Evolutionary conservation across 2,113 vertebrate genomes (phyloP).

Genomic region (Poecile atricapillus): DNA sequence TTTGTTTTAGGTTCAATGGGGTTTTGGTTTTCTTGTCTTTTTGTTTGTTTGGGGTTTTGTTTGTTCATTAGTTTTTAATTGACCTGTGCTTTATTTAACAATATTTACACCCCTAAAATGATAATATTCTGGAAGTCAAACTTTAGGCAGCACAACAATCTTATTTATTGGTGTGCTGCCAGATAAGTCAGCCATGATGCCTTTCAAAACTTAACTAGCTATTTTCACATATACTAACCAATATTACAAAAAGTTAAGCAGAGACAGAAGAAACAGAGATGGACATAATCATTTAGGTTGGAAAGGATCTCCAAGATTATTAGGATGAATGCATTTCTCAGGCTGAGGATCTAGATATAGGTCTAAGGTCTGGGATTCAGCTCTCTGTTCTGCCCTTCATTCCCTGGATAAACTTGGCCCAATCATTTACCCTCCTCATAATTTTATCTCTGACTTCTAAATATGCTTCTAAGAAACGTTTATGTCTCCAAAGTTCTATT

Average conservation of each 20-base stretch:
- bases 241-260: neutral
- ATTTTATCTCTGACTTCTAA: neutral
- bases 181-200: neutral
- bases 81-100: neutral
- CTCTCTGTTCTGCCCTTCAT: neutral
- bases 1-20: neutral
- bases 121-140: neutral
- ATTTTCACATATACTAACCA: conserved; percentile 14
- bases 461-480: neutral
- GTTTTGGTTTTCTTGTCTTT: neutral
- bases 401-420: neutral
- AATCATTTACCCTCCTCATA: neutral
- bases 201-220: conserved; percentile 40
- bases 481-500: neutral
- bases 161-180: neutral
- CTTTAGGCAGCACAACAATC: neutral
- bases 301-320: neutral
- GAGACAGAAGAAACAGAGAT: neutral
- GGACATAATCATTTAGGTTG: neutral
- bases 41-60: neutral
- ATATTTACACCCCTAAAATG: neutral
- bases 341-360: neutral
- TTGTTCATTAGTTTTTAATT: neutral
- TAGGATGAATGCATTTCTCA: neutral
- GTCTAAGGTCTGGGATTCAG: neutral